Percentiles rank a stretch among this genome's conserved stretches.
Conservation (phyloP, 1,140 invertebrate species). For the Chymomyza costata region DNA sequence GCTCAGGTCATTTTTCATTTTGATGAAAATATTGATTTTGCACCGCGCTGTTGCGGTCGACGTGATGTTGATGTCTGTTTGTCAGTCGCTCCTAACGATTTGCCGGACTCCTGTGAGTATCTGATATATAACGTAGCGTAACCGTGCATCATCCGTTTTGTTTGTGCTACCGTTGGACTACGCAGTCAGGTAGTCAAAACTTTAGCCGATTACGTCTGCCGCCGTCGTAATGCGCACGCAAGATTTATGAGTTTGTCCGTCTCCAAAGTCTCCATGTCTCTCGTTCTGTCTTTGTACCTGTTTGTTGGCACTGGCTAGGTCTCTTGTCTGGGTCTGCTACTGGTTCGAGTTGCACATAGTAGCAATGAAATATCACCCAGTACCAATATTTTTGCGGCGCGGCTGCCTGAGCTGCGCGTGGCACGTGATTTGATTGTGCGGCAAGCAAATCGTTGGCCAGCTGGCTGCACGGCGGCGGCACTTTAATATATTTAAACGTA, state of each 20-base stretch:
- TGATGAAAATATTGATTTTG: constrained; percentile 69
- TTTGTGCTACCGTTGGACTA: constrained; percentile 29
- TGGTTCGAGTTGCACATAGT: too few relatives aligned
- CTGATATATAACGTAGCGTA: too few relatives aligned
- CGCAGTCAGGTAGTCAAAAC: constrained; percentile 26
- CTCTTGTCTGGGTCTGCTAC: too few relatives aligned
- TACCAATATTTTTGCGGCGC: constrained; percentile 63
- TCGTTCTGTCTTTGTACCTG: too few relatives aligned
- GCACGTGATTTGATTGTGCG: constrained; percentile 47
- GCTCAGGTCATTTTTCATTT: constrained; percentile 59
- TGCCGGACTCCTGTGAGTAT: too few relatives aligned
- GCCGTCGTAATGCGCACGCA: neutral
- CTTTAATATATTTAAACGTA: constrained; percentile 54
- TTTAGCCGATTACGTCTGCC: neutral
- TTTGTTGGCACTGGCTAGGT: too few relatives aligned
- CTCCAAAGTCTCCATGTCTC: constrained; percentile 18
- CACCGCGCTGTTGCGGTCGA: constrained; percentile 16
- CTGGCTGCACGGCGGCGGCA: constrained; percentile 20
- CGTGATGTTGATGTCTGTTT: constrained; percentile 67
- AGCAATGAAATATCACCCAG: constrained; percentile 63
- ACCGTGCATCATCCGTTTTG: constrained; percentile 33
- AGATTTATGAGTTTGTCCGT: constrained; percentile 63
- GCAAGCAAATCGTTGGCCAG: constrained; percentile 51
- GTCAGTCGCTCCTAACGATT: constrained; percentile 59
- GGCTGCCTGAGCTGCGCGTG: constrained; percentile 23